Conservation (phyloP, 1,140 invertebrate genomes). For the Drosophila repleta region DNA sequence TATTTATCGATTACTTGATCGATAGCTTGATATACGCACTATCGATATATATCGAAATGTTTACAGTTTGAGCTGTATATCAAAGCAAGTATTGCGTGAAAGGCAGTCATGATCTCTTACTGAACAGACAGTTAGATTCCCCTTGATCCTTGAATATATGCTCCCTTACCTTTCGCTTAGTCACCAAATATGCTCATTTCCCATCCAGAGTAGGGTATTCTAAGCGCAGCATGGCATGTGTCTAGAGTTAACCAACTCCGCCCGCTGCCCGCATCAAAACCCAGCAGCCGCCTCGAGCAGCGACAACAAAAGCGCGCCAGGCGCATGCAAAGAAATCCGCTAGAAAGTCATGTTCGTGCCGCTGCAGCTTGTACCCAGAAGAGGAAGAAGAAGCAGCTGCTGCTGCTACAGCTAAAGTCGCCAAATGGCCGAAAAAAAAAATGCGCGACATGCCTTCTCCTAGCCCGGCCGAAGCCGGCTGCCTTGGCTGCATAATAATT, state of each 20-base stretch:
- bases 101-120: no score
- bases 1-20: no score
- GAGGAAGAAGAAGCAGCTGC: slow-evolving; percentile 3
- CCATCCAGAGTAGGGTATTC: not conserved
- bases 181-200: not conserved
- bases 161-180: no score
- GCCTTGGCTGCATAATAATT: slow-evolving; percentile 81
- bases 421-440: slow-evolving; percentile 38
- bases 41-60: slow-evolving; percentile 3
- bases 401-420: slow-evolving; percentile 14
- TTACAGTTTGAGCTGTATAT: no score
- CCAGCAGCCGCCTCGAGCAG: slow-evolving; percentile 23
- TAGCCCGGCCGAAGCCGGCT: slow-evolving; percentile 13
- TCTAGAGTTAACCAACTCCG: slow-evolving; percentile 1
- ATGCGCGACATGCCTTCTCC: slow-evolving; percentile 50
- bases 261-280: slow-evolving; percentile 7
- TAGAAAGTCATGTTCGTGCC: slow-evolving; percentile 81
- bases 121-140: no score
- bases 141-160: no score
- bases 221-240: slow-evolving; percentile 18
- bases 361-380: slow-evolving; percentile 44
- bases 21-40: no score
- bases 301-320: slow-evolving; percentile 61
- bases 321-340: slow-evolving; percentile 77
- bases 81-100: no score